These are phyloP conservation scores for Cryptus armator DNA, from an alignment of 2,888 invertebrate genomes.

Conservation along the genomic window DNA sequence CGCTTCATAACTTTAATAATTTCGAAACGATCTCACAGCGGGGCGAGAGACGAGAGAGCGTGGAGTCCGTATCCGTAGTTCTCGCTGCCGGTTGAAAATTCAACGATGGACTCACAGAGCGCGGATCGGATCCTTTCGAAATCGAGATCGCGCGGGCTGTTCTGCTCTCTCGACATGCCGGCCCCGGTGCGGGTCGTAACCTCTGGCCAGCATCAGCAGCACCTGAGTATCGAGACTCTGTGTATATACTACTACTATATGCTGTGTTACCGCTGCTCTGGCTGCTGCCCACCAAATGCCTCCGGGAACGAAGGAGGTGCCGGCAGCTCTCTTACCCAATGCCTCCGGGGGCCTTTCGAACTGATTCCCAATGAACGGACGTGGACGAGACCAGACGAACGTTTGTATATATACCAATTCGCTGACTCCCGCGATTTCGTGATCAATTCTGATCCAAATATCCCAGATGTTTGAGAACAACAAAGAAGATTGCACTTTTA, in stretches of 20 bases:
- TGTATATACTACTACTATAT: slow-evolving; percentile 36
- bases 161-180: slow-evolving; percentile 71
- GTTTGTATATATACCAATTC: slow-evolving; percentile 7
- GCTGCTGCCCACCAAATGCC: slow-evolving; percentile 58
- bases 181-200: slow-evolving; percentile 74
- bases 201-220: slow-evolving; percentile 64
- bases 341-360: slow-evolving; percentile 57
- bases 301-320: slow-evolving; percentile 49
- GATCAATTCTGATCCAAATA: slow-evolving; percentile 25
- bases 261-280: slow-evolving; percentile 6
- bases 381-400: slow-evolving; percentile 11
- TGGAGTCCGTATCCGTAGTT: slow-evolving; percentile 21
- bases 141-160: slow-evolving; percentile 66
- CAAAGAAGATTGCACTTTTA: background rate
- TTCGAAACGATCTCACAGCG: slow-evolving; percentile 66
- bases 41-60: slow-evolving; percentile 55
- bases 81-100: slow-evolving; percentile 41
- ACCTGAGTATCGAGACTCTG: slow-evolving; percentile 56
- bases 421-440: slow-evolving; percentile 17
- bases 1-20: slow-evolving; percentile 66
- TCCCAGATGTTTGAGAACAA: slow-evolving; percentile 23
- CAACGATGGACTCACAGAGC: slow-evolving; percentile 43
- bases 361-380: slow-evolving; percentile 45
- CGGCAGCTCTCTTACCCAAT: slow-evolving; percentile 60
- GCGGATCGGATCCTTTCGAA: slow-evolving; percentile 70